Conservation (phyloP, 2,888 invertebrate genomes). For the Stratiomys singularior region DNA sequence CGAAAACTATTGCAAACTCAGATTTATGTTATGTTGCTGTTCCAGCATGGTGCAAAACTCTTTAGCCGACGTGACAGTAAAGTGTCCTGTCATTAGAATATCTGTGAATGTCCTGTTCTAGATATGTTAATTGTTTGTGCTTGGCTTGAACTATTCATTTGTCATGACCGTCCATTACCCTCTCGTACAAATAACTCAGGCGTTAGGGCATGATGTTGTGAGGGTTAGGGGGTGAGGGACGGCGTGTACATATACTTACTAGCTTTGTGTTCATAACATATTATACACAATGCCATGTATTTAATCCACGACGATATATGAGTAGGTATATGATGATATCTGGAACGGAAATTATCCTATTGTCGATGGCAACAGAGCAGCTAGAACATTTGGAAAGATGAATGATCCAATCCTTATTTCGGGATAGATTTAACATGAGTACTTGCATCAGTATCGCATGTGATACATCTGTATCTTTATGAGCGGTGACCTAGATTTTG, state of each 20-base stretch:
- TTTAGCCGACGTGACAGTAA: constrained; percentile 39
- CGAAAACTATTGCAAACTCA: constrained; percentile 40
- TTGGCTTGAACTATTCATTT: constrained; percentile 35
- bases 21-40: constrained; percentile 41
- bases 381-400: constrained; percentile 10
- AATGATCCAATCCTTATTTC: constrained; percentile 16
- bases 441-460: background rate
- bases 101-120: constrained; percentile 25
- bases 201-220: background rate
- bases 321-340: background rate
- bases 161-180: constrained; percentile 20
- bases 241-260: no score
- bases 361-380: background rate
- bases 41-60: constrained; percentile 38
- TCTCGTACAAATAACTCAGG: background rate
- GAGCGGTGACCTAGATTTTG: background rate
- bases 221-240: background rate
- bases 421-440: background rate
- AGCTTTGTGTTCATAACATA: background rate
- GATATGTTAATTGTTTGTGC: constrained; percentile 44
- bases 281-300: background rate
- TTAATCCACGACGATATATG: no score
- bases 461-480: background rate
- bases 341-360: constrained; percentile 1
- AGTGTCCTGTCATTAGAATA: constrained; percentile 46